Percentiles rank a stretch among this genome's conserved stretches.
Evolutionary conservation across 1,140 invertebrate species (phyloP).

Genomic region (Geopemphigus sp.): DNA sequence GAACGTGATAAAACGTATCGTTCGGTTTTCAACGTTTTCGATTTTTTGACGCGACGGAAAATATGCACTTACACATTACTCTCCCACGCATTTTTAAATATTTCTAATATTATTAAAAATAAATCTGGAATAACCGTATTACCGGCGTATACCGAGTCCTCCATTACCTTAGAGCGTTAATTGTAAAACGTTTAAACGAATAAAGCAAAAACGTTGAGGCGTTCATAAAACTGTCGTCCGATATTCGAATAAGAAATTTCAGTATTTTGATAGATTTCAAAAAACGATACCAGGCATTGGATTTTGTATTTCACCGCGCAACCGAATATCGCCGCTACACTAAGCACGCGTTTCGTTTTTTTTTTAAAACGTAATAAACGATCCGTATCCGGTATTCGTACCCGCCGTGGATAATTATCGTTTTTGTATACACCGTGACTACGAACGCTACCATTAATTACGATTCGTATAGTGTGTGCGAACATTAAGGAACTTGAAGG

Average conservation of each 20-base stretch:
- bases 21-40: conserved; percentile 13
- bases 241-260: conserved; percentile 12
- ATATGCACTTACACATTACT: conserved; percentile 50
- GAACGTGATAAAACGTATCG: conserved; percentile 3
- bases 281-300: background rate
- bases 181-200: conserved; percentile 20
- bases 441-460: too few relatives aligned
- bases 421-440: too few relatives aligned
- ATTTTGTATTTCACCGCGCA: background rate
- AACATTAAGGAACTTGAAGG: too few relatives aligned
- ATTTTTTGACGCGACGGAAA: conserved; percentile 22
- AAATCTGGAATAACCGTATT: conserved; percentile 30
- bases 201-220: conserved; percentile 16
- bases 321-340: background rate
- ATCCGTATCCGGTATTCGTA: too few relatives aligned
- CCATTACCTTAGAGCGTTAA: conserved; percentile 7
- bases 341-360: background rate
- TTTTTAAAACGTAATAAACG: background rate
- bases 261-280: background rate
- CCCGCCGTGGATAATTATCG: too few relatives aligned
- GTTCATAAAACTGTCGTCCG: conserved; percentile 19
- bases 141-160: background rate
- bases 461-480: too few relatives aligned
- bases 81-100: conserved; percentile 16
- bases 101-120: conserved; percentile 24